phyloP scores from a whole-genome alignment of 1,140 invertebrate genomes.

The Adoxophyes honmai region DNA sequence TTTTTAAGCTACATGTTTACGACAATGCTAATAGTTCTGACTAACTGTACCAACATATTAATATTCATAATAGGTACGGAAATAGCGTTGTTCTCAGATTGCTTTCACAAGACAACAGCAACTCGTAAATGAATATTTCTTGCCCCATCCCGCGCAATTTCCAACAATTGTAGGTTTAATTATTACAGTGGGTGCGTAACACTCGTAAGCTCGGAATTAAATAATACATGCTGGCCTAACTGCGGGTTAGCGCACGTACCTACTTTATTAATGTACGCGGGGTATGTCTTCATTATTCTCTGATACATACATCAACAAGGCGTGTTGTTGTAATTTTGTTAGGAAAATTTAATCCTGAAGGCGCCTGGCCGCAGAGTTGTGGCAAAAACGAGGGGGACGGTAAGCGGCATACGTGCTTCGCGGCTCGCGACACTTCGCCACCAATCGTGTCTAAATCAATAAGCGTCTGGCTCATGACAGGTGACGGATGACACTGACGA shows the following conservation, averaged over 20 bases:
- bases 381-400: constrained; percentile 9
- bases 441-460: too few relatives aligned
- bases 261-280: constrained; percentile 10
- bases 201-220: background rate
- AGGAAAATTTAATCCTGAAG: constrained; percentile 49
- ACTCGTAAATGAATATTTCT: too few relatives aligned
- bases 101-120: too few relatives aligned
- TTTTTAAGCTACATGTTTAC: too few relatives aligned
- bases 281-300: constrained; percentile 32
- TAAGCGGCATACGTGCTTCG: too few relatives aligned
- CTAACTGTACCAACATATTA: too few relatives aligned
- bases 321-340: constrained; percentile 40
- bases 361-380: constrained; percentile 28
- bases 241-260: background rate
- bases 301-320: constrained; percentile 31
- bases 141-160: background rate
- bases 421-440: too few relatives aligned
- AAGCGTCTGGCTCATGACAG: too few relatives aligned
- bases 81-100: too few relatives aligned
- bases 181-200: background rate
- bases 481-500: too few relatives aligned
- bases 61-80: too few relatives aligned
- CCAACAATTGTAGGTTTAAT: background rate
- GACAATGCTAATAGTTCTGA: too few relatives aligned
- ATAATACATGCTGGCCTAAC: constrained; percentile 6